Evolutionary conservation across 1,140 invertebrate genomes (phyloP), one percentile per base, ranked within the genome.

Genomic region (Pomacea maculata): DNA sequence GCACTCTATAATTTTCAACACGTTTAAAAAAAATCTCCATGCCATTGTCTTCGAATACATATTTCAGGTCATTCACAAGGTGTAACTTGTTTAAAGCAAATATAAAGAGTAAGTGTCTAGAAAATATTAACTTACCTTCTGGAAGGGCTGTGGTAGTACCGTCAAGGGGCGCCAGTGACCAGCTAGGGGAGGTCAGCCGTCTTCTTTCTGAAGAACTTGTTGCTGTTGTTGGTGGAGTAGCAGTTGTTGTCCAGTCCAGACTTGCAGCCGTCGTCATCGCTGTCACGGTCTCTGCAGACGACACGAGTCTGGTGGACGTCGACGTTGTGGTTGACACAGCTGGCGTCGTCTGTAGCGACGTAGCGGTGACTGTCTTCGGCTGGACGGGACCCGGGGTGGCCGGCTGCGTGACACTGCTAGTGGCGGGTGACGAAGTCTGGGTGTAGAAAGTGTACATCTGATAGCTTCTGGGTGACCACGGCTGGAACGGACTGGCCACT

Each of bases 381-480:
- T 12, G 67, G 67, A 21, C 21, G 67, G 21, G n/a, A 70, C 14
- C 12, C 1, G n/a, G 11, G 12, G 67, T 70, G n/a, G 1, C 21
- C 11, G 12, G n/a, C 11, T 70, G 67, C 3, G 21, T 70, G 67
- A 21, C 29, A 6, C 57, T 61, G 57, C 11, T 11, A 0, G 57
- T 61, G 57, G 11, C 57, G 57, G 57, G 57, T 14, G 57, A 1
- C 29, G 67, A 25, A 34, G 29, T 45, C 34, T 77, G 65, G 8
- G 15, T 67, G n/a, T 77, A 19, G 29, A 45, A 34, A 0, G 61
- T n/a, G 77, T 78, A 78, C 15, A 19, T 78, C 67, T 78, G 68
- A 17, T 78, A 78, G 10, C 29, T 78, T 34, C 61, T 64, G 19
- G 45, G 21, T 45, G 65, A 64, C 34, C 21, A 57, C 4, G 65